Conservation (phyloP, 64 coral and sea anemone species). For the Montipora sp. region DNA sequence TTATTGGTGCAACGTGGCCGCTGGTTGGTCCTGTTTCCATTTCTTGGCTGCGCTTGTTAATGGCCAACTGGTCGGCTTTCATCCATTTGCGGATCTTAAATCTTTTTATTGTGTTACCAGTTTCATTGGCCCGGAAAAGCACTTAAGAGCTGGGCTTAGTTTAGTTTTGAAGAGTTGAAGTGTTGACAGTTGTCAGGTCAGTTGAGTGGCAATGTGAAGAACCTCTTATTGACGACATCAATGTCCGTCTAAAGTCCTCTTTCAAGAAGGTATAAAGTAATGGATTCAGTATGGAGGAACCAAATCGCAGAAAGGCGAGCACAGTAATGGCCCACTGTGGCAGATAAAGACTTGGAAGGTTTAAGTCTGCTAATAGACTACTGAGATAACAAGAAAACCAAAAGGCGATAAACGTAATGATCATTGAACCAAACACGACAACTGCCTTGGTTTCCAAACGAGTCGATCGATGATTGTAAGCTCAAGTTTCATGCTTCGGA, state of each 20-base stretch:
- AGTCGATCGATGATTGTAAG: slow-evolving; percentile 15
- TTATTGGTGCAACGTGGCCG: too few relatives aligned
- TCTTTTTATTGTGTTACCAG: too few relatives aligned
- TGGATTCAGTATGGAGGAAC: slow-evolving; percentile 73
- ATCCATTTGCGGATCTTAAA: too few relatives aligned
- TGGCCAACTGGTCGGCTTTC: too few relatives aligned
- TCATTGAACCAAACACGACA: slow-evolving; percentile 77
- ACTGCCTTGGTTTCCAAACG: slow-evolving; percentile 73
- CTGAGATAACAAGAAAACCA: slow-evolving; percentile 87
- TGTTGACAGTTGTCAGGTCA: neutral
- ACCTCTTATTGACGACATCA: neutral
- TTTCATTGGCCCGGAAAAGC: neutral
- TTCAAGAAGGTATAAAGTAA: slow-evolving; percentile 88
- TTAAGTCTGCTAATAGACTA: slow-evolving; percentile 63
- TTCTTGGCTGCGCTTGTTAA: too few relatives aligned
- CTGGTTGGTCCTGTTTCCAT: too few relatives aligned
- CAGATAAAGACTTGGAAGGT: slow-evolving; percentile 39
- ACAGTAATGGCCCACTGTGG: slow-evolving; percentile 50
- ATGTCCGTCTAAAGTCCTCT: slow-evolving; percentile 80
- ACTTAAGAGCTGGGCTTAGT: neutral
- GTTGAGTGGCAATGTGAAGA: neutral
- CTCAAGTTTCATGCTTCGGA: slow-evolving; percentile 71
- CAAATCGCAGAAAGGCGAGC: slow-evolving; percentile 72
- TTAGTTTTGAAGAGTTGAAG: neutral
- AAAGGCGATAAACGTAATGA: slow-evolving; percentile 68